Percentiles rank a stretch among this genome's conserved stretches.
phyloP scores from a whole-genome alignment of 1,140 invertebrate species.

The Drosophila bocki region DNA sequence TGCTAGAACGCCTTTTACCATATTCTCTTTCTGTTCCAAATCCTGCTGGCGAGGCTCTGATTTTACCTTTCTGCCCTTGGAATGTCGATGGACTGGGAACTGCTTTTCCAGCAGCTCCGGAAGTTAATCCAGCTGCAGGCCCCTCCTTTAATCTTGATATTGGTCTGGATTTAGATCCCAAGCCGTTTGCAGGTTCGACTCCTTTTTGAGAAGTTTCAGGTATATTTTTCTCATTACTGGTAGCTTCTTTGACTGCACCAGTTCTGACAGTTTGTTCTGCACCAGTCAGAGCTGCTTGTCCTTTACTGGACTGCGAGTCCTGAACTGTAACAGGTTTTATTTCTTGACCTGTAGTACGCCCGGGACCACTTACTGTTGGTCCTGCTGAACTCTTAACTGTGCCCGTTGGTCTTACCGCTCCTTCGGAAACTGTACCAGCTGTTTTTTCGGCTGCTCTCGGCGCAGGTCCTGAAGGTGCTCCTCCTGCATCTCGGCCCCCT shows the following conservation, averaged over 20 bases:
- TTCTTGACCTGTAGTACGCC: background rate
- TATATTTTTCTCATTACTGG: background rate
- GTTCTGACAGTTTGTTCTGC: too few species aligned
- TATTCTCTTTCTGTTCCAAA: background rate
- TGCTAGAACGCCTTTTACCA: slow-evolving; percentile 2
- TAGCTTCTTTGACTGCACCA: background rate
- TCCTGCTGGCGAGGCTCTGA: background rate
- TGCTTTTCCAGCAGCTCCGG: background rate
- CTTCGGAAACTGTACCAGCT: background rate
- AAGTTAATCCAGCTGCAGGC: background rate
- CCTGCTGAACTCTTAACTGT: background rate
- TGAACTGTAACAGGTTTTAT: background rate
- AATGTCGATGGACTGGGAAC: too few species aligned
- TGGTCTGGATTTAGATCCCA: background rate
- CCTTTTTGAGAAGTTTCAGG: background rate
- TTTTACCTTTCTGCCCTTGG: background rate
- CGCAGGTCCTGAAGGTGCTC: background rate
- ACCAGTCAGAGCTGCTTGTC: background rate
- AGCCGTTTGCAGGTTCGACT: background rate
- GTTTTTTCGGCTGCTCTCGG: background rate
- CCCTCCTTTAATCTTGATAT: background rate
- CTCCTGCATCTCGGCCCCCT: background rate
- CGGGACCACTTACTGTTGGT: background rate
- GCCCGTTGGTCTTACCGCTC: background rate
- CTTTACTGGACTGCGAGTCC: background rate